Percentiles rank a stretch among this genome's conserved stretches.
phyloP scores from a whole-genome alignment of 2,113 vertebrate species.

The Channa argus region DNA sequence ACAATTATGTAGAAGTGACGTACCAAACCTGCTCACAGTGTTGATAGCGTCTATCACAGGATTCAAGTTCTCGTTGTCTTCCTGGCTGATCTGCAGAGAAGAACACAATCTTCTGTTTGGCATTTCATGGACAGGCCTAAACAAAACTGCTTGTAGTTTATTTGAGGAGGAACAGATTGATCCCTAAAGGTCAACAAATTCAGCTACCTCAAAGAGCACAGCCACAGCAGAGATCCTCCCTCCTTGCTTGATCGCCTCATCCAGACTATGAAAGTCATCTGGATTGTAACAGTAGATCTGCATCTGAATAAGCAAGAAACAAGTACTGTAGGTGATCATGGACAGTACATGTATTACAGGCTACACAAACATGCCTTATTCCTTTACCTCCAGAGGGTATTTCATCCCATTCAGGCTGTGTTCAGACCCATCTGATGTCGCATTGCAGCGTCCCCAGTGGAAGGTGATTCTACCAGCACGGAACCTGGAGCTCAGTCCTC shows the following conservation, averaged over 20 bases:
- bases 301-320: conserved; percentile 85
- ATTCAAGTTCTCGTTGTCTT: conserved; percentile 89
- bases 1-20: conserved; percentile 39
- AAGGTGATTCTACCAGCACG: conserved; percentile 90
- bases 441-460: conserved; percentile 97
- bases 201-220: conserved; percentile 92
- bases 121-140: background rate
- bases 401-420: conserved; percentile 94
- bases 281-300: conserved; percentile 93
- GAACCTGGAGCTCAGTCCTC: conserved; percentile 88
- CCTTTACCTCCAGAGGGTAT: conserved; percentile 92
- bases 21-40: conserved; percentile 94
- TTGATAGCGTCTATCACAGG: conserved; percentile 89
- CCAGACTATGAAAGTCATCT: conserved; percentile 86
- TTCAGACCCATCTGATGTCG: conserved; percentile 92
- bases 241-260: conserved; percentile 88
- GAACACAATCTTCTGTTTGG: background rate
- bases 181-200: no score
- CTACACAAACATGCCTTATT: conserved; percentile 13
- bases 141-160: background rate
- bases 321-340: background rate
- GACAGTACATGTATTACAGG: background rate
- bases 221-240: conserved; percentile 91
- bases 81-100: conserved; percentile 85
- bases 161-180: background rate